These are phyloP conservation scores for Rhodinocichla rosea DNA, from an alignment of 2,113 vertebrate genomes.

Conservation along the genomic window DNA sequence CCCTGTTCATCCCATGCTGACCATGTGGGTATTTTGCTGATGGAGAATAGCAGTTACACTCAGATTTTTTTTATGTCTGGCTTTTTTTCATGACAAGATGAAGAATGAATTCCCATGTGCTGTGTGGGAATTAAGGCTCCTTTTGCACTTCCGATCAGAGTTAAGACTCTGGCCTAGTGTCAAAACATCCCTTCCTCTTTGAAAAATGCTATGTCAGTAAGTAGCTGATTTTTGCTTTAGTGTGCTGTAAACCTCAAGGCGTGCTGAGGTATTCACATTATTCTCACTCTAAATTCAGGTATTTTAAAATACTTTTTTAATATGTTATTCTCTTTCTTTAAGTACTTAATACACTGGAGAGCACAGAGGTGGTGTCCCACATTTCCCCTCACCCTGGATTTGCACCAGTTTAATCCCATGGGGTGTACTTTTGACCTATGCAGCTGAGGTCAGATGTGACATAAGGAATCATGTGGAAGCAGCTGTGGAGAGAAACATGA, in stretches of 20 bases:
- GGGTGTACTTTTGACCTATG: not conserved
- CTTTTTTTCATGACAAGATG: not conserved
- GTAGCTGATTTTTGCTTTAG: not conserved
- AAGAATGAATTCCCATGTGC: constrained; percentile 33
- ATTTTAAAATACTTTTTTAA: not conserved
- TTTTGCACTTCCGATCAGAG: not conserved
- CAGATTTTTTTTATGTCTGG: not conserved
- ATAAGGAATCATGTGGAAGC: not conserved
- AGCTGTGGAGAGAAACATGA: not conserved
- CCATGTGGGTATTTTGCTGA: not conserved
- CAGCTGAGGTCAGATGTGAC: not conserved
- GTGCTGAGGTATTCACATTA: not conserved
- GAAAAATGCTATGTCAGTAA: not conserved
- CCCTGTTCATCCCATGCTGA: not conserved
- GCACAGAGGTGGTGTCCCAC: not conserved
- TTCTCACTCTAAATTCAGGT: not conserved
- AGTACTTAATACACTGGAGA: not conserved
- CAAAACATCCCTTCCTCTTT: constrained; percentile 1
- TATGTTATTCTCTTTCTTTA: not conserved
- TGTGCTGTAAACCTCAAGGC: not conserved
- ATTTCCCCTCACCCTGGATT: not conserved
- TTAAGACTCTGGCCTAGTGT: not conserved
- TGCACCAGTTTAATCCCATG: not conserved
- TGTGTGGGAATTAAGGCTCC: constrained; percentile 10
- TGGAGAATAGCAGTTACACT: not conserved